Evolutionary conservation across 2,113 vertebrate species (phyloP).

Genomic region (Onychorhynchus coronatus): DNA sequence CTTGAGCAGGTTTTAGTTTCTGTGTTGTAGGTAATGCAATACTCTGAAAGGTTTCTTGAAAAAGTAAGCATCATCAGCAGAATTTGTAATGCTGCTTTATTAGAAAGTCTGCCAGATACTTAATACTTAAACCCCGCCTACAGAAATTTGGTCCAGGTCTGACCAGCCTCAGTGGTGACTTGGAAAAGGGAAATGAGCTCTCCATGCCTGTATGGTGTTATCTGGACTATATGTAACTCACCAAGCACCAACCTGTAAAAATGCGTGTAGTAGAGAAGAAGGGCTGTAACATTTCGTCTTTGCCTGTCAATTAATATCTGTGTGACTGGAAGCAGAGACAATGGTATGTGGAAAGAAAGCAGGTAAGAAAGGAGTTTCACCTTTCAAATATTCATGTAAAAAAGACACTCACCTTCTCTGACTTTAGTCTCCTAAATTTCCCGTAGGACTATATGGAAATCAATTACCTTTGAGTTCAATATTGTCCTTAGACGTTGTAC

Average conservation of each 20-base stretch:
- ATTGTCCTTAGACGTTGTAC: neutral
- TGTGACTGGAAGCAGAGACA: neutral
- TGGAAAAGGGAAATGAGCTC: neutral
- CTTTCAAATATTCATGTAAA: neutral
- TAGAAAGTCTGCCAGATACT: neutral
- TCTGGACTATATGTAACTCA: neutral
- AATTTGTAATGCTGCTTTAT: neutral
- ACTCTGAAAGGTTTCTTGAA: neutral
- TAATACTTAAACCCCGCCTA: neutral
- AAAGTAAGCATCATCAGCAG: neutral
- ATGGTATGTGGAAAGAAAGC: neutral
- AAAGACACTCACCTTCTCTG: neutral
- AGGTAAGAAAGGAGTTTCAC: neutral
- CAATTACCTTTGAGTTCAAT: neutral
- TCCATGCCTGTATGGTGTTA: neutral
- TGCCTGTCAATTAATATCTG: neutral
- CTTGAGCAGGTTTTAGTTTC: neutral
- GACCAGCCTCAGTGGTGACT: neutral
- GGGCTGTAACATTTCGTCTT: neutral
- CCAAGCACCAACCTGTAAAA: neutral
- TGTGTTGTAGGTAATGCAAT: neutral
- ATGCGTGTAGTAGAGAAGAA: neutral
- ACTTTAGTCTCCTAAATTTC: neutral
- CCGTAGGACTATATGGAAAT: neutral
- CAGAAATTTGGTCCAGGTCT: neutral